Conservation (phyloP, 2,113 vertebrate genomes). For the Sprattus sprattus region DNA sequence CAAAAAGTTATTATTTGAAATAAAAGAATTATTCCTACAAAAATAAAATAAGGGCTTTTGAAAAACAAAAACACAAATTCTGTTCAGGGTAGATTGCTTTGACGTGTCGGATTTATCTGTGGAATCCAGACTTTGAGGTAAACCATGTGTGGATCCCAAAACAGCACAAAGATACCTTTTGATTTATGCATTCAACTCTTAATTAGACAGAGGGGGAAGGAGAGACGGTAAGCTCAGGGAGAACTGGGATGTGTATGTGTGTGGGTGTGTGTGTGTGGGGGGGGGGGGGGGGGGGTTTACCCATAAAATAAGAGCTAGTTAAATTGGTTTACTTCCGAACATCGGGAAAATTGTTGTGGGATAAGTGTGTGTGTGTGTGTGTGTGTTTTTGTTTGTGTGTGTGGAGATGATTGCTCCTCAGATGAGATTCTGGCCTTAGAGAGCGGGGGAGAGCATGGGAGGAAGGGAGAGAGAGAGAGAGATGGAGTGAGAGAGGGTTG, state of each 20-base stretch:
- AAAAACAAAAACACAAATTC: conserved; percentile 15
- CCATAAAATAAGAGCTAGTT: conserved; percentile 8
- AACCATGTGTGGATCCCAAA: conserved; percentile 22
- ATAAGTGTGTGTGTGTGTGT: neutral
- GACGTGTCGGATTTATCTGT: conserved; percentile 28
- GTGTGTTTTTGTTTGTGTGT: neutral
- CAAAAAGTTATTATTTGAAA: neutral
- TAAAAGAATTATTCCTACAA: neutral
- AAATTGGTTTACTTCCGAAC: too few relatives aligned
- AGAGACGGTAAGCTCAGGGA: neutral
- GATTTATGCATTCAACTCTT: neutral
- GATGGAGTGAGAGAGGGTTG: too few relatives aligned
- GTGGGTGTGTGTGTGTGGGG: neutral
- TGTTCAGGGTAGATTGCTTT: conserved; percentile 26
- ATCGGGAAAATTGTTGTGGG: neutral
- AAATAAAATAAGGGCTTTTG: conserved; percentile 20
- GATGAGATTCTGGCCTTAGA: neutral
- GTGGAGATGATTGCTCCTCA: neutral
- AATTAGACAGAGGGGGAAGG: neutral
- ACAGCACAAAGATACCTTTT: conserved; percentile 11
- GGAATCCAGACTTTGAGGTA: conserved; percentile 26
- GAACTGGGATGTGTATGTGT: neutral
- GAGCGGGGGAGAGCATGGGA: neutral
- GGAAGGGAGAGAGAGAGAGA: too few relatives aligned
- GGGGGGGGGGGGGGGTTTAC: neutral